Base-by-base conservation (phyloP, 2,888 invertebrate species). In the Ischnura elegans region DNA sequence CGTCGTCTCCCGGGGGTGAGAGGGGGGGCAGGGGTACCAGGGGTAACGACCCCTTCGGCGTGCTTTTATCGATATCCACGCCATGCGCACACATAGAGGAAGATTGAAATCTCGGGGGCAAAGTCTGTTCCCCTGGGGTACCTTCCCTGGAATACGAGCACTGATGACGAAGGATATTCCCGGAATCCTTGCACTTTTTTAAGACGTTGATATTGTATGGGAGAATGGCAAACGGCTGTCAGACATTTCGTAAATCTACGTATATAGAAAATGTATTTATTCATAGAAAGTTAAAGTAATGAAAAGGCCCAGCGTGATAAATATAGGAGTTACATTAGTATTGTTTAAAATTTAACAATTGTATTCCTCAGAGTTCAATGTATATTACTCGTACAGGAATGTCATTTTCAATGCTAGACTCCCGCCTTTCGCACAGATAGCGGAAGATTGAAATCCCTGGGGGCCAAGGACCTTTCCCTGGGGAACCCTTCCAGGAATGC, bases 61-160 rank as follows among this genome's bases (percentile, higher is more conserved):
- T 61, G 25, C 61, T 61, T 61, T 61, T 61, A 61, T 61, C 61
- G 61, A 61, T 61, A 61, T n/a, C 61, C 61, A 61, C n/a, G n/a
- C 61, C n/a, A n/a, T 61, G 25, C 61, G n/a, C 61, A n/a, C 61
- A 61, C 19, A 61, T 6, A 61, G 61, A 8, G n/a, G 61, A 25
- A 61, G 61, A 61, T 61, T 61, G 61, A 61, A 61, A n/a, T 61
- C 61, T 61, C 61, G 61, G 61, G n/a, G 61, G 51, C 51, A 13
- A 13, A 61, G n/a, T 25, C 25, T 61, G n/a, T n/a, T 61, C 8
- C 61, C 61, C 25, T n/a, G 61, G 61, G n/a, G n/a, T 61, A 61
- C 61, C 61, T 5, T n/a, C 21, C n/a, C n/a, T 13, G 61, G 61
- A 61, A 61, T 61, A n/a, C 8, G n/a, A 61, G 61, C n/a, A 5